Base-by-base conservation (phyloP, 2,113 vertebrate species). In the Lethenteron camtschaticum region DNA sequence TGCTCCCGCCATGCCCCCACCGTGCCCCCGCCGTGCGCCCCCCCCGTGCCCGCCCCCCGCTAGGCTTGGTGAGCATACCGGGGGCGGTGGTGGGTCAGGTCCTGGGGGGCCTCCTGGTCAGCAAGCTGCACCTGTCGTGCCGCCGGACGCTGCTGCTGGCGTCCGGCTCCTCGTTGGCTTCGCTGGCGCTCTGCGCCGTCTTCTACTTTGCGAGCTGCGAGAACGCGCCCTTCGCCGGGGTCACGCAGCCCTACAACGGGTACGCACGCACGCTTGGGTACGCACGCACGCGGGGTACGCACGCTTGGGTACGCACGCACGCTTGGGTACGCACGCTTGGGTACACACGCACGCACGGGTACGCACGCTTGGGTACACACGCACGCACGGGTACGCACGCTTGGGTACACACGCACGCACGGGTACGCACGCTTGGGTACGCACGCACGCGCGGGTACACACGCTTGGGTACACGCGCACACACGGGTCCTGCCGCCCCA, bases 51-150 rank as follows among this genome's bases (percentile, higher is more conserved):
- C 41, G 41, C 41, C 41, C 41, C 41, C 41, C 68, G 70, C 3
- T 75, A 86, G 84, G 84, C 12, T 75, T 81, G 77, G 73, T 82
- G 71, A 75, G 85, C 77, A 77, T 85, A 75, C 84, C 84, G 73
- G 84, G 78, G 78, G 84, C 84, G 73, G 82, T 82, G 10, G 71
- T 86, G 71, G 84, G 84, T 73, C 84, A 86, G 79, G n/a, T 86
- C 71, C 74, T 84, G 76, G 83, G 84, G 77, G 84, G 84, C 57
- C 1, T 78, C 71, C 73, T 86, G 75, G 75, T 84, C 77, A 85
- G 82, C 24, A 84, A 80, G 72, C 75, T 77, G 73, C 81, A 81
- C 76, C 75, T 85, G 81, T 70, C 75, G 16, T 85, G 82, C 73
- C 82, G 73, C 80, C 74, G 58, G 58, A 75, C 80, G 70, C 81